A percentile compares a stretch with the other conserved stretches of the same genome.
Conservation (phyloP, 1,140 invertebrate species). For the Tigriopus japonicus region DNA sequence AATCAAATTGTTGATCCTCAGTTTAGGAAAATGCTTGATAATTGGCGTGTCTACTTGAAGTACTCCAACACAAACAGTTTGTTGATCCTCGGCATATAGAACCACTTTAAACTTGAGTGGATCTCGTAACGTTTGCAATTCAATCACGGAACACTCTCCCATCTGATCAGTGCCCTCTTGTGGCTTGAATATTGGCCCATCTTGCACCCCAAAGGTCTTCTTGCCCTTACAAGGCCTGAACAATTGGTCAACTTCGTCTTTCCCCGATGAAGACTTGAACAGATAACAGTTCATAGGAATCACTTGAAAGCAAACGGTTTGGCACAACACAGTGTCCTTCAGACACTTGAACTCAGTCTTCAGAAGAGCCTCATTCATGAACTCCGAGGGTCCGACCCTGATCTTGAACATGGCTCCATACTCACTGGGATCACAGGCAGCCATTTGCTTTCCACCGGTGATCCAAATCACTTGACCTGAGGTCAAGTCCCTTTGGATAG, state of each 20-base stretch:
- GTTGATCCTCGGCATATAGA: no score
- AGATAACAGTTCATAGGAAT: background rate
- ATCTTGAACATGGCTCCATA: background rate
- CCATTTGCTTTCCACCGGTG: background rate
- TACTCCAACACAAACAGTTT: no score
- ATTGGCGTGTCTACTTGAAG: no score
- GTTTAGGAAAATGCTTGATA: no score
- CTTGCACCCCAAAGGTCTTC: background rate
- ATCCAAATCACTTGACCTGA: background rate
- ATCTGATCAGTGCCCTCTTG: background rate
- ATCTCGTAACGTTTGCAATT: no score
- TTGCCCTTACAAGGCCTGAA: background rate
- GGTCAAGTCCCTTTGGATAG: background rate
- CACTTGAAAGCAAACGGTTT: background rate
- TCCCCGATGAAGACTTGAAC: background rate
- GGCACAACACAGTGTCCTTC: background rate
- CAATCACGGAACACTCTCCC: no score
- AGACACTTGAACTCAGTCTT: background rate
- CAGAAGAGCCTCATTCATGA: constrained; percentile 1
- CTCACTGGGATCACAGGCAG: background rate
- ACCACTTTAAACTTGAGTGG: no score
- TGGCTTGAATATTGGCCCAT: background rate
- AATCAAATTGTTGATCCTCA: no score
- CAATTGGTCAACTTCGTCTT: background rate
- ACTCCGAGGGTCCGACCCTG: background rate